phyloP scores from a whole-genome alignment of 2,888 invertebrate species.

The Agrotis exclamationis region DNA sequence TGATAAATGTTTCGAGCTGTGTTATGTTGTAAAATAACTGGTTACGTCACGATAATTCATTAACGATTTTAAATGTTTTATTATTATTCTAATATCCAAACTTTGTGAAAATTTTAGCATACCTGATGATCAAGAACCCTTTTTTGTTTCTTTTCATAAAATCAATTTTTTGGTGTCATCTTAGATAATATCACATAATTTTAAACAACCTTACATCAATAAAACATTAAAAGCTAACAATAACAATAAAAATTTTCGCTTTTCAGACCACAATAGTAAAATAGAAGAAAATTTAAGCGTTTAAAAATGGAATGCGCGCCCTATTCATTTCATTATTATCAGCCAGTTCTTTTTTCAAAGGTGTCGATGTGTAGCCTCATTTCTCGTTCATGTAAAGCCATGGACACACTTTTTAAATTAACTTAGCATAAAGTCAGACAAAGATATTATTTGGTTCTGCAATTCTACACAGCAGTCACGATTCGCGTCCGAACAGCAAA shows the following conservation, averaged over 20 bases:
- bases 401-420: not conserved
- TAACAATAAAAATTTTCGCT: not conserved
- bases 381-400: not conserved
- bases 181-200: too few species aligned
- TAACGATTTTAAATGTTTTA: too few species aligned
- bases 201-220: not conserved
- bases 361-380: not conserved
- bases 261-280: not conserved
- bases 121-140: not conserved
- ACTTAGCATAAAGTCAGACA: not conserved
- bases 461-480: slow-evolving; percentile 4
- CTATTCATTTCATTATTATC: not conserved
- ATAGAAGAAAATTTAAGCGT: not conserved
- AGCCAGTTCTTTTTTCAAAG: not conserved
- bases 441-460: not conserved
- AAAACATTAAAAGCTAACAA: not conserved
- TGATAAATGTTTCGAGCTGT: too few species aligned
- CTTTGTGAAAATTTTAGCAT: not conserved
- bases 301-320: slow-evolving; percentile 6
- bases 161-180: fast-evolving
- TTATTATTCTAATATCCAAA: too few species aligned
- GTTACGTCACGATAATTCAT: too few species aligned
- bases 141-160: not conserved
- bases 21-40: too few species aligned
- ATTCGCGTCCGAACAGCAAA: not conserved